phyloP scores from a whole-genome alignment of 2,888 invertebrate genomes.

The Spatulosminthurus flaviceps region DNA sequence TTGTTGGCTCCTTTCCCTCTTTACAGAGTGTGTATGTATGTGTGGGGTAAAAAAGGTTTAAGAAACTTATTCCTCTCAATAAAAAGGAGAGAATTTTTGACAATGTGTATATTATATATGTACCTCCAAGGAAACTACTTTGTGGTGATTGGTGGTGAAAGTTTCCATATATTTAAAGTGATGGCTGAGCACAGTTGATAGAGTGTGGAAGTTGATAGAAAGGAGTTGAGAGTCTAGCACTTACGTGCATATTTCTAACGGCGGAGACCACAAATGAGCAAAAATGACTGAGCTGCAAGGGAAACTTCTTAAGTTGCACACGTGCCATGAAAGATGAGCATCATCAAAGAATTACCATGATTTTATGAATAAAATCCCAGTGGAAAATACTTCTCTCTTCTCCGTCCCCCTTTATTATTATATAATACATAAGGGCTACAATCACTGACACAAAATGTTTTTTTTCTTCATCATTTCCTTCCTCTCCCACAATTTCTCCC shows the following conservation, averaged over 20 bases:
- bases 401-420: not conserved
- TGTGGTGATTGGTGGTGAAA: no score
- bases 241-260: not conserved
- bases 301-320: slow-evolving; percentile 24
- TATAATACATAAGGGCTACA: not conserved
- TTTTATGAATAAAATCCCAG: slow-evolving; percentile 22
- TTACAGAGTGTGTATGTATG: no score
- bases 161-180: not conserved
- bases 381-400: not conserved
- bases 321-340: slow-evolving; percentile 8
- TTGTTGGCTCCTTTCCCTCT: no score
- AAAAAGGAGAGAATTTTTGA: no score
- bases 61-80: no score
- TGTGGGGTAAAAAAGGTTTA: no score
- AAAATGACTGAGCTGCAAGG: slow-evolving; percentile 19
- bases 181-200: no score
- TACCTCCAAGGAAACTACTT: no score
- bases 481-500: not conserved
- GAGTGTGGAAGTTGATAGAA: no score
- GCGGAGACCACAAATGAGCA: slow-evolving; percentile 31
- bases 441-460: slow-evolving; percentile 11
- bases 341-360: slow-evolving; percentile 28
- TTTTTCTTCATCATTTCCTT: not conserved
- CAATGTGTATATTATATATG: no score
- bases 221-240: not conserved